A percentile compares a stretch with the other conserved stretches of the same genome.
Evolutionary conservation across 2,888 invertebrate genomes (phyloP).

Genomic region (Phortica okadai): DNA sequence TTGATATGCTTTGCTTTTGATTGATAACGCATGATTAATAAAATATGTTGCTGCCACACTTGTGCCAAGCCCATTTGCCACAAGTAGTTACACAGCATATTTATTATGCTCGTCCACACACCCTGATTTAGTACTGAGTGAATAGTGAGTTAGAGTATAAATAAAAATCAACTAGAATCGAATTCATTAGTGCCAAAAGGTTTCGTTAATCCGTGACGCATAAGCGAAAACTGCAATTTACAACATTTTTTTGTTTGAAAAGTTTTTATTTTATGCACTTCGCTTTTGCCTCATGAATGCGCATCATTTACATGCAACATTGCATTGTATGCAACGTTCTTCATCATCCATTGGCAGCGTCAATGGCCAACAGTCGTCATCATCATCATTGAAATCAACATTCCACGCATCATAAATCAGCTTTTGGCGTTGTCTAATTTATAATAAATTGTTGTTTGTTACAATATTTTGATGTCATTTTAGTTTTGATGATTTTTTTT

Average conservation of each 20-base stretch:
- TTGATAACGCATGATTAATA: conserved; percentile 71
- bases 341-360: background rate
- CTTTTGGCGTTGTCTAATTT: conserved; percentile 51
- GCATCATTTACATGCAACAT: conserved; percentile 29
- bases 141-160: background rate
- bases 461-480: conserved; percentile 5
- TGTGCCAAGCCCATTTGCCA: conserved; percentile 29
- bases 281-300: background rate
- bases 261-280: no score
- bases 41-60: conserved; percentile 56
- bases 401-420: conserved; percentile 55
- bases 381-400: background rate
- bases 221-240: conserved; percentile 11
- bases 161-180: conserved; percentile 10
- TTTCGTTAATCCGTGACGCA: conserved; percentile 25
- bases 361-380: background rate
- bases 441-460: conserved; percentile 61
- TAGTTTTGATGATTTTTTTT: background rate
- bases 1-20: conserved; percentile 55
- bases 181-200: conserved; percentile 32
- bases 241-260: background rate
- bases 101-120: conserved; percentile 30
- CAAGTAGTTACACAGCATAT: conserved; percentile 15
- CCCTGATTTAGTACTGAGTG: background rate
- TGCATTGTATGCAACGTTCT: background rate